phyloP scores from a whole-genome alignment of 1,140 invertebrate species.

The Centruroides vittatus region DNA sequence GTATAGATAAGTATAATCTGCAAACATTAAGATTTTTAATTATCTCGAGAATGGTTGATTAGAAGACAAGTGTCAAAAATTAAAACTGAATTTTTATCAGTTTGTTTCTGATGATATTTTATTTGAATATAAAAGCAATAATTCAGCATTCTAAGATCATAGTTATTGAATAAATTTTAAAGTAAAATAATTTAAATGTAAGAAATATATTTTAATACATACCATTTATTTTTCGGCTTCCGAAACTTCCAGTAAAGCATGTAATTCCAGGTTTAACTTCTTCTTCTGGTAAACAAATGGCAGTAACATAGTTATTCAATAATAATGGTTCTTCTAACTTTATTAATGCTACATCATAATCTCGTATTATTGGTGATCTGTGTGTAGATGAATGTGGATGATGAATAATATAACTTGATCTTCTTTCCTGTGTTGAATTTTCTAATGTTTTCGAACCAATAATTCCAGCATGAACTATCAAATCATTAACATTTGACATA shows the following conservation, averaged over 20 bases:
- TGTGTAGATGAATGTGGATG: constrained; percentile 17
- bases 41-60: too few species aligned
- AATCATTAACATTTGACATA: too few species aligned
- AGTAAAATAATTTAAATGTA: background rate
- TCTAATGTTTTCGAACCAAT: too few species aligned
- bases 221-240: constrained; percentile 9
- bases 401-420: constrained; percentile 1
- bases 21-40: too few species aligned
- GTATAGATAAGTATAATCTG: too few species aligned
- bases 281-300: constrained; percentile 37
- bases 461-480: too few species aligned
- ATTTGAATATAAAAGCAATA: too few species aligned
- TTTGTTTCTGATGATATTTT: too few species aligned
- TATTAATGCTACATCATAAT: constrained; percentile 40
- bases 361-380: constrained; percentile 10
- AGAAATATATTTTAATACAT: background rate
- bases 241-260: constrained; percentile 13
- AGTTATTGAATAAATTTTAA: background rate
- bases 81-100: too few species aligned
- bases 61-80: too few species aligned
- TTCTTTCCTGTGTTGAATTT: too few species aligned
- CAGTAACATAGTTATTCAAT: constrained; percentile 34
- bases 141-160: background rate
- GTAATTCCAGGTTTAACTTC: constrained; percentile 26
- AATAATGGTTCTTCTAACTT: constrained; percentile 36